Conservation (phyloP, 2,888 invertebrate species). For the Neoitamus cyanurus region DNA sequence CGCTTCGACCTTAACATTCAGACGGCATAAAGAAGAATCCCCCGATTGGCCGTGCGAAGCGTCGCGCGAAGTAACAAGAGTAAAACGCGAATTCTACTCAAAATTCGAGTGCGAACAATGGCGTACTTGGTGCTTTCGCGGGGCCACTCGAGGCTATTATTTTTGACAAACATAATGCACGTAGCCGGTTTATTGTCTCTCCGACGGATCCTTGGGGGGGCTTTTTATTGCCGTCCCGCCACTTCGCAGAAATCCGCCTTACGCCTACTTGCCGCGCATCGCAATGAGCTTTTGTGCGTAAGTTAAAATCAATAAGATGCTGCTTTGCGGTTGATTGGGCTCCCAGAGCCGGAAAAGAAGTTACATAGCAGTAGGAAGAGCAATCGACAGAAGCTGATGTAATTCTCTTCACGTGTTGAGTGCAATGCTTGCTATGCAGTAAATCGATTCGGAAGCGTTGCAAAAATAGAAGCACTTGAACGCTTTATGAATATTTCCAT, state of each 20-base stretch:
- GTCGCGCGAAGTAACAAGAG: background rate
- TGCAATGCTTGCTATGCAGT: background rate
- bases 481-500: background rate
- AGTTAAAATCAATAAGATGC: background rate
- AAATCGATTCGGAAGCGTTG: background rate
- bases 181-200: background rate
- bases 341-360: background rate
- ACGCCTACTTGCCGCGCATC: background rate
- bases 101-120: constrained; percentile 14
- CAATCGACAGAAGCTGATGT: background rate
- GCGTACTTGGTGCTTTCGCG: background rate
- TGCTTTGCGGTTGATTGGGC: background rate
- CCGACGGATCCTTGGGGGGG: background rate
- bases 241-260: background rate
- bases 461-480: background rate
- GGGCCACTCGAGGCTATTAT: background rate
- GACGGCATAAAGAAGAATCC: background rate
- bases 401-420: background rate
- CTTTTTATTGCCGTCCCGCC: background rate
- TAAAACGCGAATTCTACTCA: background rate
- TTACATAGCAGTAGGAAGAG: background rate
- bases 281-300: background rate
- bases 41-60: background rate
- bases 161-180: constrained; percentile 15
- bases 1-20: background rate